Evolutionary conservation across 2,888 invertebrate species (phyloP), one percentile per base, ranked within the genome.

Genomic region (Epirrhoe alternata): DNA sequence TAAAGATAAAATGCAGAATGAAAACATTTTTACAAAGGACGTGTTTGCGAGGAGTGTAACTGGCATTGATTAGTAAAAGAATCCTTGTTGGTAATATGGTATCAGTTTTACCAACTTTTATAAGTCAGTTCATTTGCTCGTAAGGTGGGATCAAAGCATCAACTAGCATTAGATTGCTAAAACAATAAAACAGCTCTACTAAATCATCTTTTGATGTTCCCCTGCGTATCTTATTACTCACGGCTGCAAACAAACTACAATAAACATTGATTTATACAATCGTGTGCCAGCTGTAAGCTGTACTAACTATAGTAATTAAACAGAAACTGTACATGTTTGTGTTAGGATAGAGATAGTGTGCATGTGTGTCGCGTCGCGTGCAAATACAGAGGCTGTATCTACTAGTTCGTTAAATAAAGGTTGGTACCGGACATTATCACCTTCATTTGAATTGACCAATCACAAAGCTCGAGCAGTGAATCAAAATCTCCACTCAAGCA

Each of bases 321-420:
- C 54, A 47, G 47, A 55, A 60, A 60, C 47, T 60, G 30, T 59
- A 63, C 61, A 51, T 58, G 52, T 67, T 58, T 66, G 68, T 64
- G 64, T 64, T 68, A 68, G 64, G 31, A 42, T 0, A 64, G 59
- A 57, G 59, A 31, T 45, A 58, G 60, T 53, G 67, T 60, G 67
- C 49, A 49, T 56, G 64, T 61, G 60, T 68, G 49, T 55, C 60
- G 67, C 67, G 49, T 55, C 60, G 67, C 67, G 68, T 64, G 68
- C 64, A 61, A 42, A 63, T 62, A 45, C 50, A 53, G 35, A 58
- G 52, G 24, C 47, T 47, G 14, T 5, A 42, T 14, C 35, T 42
- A 42, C 8, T 12, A 12, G 12, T 42, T 42, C 4, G 10, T 12
- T 12, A 12, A 12, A 10, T 42, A 42, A 1, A 42, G 12, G 38